Conservation (phyloP, 2,113 vertebrate genomes). For the Platichthys flesus region DNA sequence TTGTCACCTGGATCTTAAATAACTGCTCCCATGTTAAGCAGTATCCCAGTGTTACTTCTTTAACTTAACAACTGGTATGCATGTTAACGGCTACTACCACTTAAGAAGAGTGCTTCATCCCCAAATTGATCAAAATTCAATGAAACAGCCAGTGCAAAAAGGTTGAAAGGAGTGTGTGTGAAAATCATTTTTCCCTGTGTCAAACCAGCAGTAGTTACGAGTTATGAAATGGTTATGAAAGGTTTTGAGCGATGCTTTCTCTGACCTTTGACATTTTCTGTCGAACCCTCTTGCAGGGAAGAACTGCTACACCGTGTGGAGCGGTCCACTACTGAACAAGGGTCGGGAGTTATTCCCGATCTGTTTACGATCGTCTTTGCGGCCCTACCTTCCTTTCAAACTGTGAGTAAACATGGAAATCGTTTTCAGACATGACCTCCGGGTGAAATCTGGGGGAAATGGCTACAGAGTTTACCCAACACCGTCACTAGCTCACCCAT, state of each 20-base stretch:
- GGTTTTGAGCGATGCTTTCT: neutral
- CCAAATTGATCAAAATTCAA: neutral
- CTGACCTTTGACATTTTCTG: conserved; percentile 30
- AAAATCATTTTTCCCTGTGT: neutral
- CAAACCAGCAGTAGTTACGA: neutral
- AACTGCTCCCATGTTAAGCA: too few relatives aligned
- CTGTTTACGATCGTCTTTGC: conserved; percentile 86
- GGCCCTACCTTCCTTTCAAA: conserved; percentile 89
- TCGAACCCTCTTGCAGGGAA: conserved; percentile 80
- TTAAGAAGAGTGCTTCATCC: neutral
- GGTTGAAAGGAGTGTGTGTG: neutral
- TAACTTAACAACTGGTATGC: too few relatives aligned
- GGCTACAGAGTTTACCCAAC: too few relatives aligned
- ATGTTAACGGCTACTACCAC: too few relatives aligned
- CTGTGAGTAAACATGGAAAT: conserved; percentile 85
- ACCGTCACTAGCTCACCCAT: too few relatives aligned
- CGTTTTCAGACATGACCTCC: too few relatives aligned
- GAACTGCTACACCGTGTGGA: conserved; percentile 90
- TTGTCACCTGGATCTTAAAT: too few relatives aligned
- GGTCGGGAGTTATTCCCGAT: conserved; percentile 89
- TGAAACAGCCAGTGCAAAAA: neutral
- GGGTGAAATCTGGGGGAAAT: too few relatives aligned
- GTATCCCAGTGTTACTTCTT: too few relatives aligned
- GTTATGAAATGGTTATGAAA: neutral
- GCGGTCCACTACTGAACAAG: conserved; percentile 92